Conservation (phyloP, 2,797 vertebrate genomes). For the Centropyge bicolor region DNA sequence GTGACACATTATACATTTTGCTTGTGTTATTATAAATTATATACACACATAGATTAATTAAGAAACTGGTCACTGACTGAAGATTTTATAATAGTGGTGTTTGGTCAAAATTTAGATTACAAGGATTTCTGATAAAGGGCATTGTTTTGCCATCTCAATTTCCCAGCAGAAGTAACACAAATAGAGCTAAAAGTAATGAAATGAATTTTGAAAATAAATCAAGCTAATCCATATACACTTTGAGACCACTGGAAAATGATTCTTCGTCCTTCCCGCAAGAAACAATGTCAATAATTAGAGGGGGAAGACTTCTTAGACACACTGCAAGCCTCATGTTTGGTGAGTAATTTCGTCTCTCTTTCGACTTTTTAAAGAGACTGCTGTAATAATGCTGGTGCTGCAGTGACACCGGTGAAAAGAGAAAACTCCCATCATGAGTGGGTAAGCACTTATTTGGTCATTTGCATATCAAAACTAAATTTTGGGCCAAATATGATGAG, state of each 20-base stretch:
- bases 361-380: not conserved
- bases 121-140: not conserved
- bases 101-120: not conserved
- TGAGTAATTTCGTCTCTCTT: not conserved
- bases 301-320: not conserved
- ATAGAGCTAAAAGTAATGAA: slow-evolving; percentile 14
- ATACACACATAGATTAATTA: not conserved
- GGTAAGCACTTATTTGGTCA: not conserved
- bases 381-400: not conserved
- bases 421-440: not conserved
- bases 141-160: slow-evolving; percentile 13
- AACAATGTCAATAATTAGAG: slow-evolving; percentile 22
- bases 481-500: not conserved
- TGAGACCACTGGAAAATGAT: not conserved
- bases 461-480: not conserved
- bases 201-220: slow-evolving; percentile 26
- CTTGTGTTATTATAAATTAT: too few species aligned
- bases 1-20: not conserved
- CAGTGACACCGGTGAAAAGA: not conserved
- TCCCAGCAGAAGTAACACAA: not conserved
- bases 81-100: not conserved
- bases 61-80: not conserved
- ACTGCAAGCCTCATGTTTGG: not conserved
- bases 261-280: slow-evolving; percentile 13
- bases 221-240: slow-evolving; percentile 21